Conservation (phyloP, 2,113 vertebrate genomes). For the Lycocorax pyrrhopterus region DNA sequence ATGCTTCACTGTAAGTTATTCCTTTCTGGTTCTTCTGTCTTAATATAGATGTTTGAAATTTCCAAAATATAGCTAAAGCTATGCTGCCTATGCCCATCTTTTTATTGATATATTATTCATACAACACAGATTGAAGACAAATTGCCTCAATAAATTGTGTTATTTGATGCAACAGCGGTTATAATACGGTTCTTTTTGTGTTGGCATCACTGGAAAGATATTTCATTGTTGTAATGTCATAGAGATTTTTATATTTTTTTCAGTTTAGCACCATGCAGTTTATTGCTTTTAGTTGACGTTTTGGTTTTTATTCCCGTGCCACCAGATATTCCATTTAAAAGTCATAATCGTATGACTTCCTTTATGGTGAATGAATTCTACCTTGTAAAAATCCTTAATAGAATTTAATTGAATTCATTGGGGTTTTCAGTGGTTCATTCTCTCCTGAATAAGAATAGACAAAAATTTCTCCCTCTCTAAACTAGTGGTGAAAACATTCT, state of each 20-base stretch:
- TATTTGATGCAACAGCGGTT: slow-evolving; percentile 23
- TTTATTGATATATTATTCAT: slow-evolving; percentile 17
- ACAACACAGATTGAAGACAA: slow-evolving; percentile 14
- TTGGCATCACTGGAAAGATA: background rate
- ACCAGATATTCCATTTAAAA: background rate
- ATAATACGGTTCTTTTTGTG: background rate
- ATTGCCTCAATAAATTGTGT: slow-evolving; percentile 30
- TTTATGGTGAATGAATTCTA: background rate
- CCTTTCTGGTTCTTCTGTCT: background rate
- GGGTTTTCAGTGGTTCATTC: background rate
- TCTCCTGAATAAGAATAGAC: background rate
- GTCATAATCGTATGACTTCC: background rate
- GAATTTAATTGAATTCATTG: background rate
- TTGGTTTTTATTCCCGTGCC: background rate
- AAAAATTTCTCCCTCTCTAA: background rate
- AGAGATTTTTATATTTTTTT: background rate
- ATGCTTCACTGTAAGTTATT: background rate
- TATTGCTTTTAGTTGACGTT: background rate
- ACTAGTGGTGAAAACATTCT: background rate
- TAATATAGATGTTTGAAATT: background rate
- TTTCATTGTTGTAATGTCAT: background rate
- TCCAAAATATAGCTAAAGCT: slow-evolving; percentile 1
- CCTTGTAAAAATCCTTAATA: background rate
- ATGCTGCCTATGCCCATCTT: background rate
- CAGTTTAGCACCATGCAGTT: background rate